A percentile compares a stretch with the other conserved stretches of the same genome.
These are phyloP conservation scores for Cheilinus undulatus DNA, from an alignment of 2,113 vertebrate species.

Conservation along the genomic window DNA sequence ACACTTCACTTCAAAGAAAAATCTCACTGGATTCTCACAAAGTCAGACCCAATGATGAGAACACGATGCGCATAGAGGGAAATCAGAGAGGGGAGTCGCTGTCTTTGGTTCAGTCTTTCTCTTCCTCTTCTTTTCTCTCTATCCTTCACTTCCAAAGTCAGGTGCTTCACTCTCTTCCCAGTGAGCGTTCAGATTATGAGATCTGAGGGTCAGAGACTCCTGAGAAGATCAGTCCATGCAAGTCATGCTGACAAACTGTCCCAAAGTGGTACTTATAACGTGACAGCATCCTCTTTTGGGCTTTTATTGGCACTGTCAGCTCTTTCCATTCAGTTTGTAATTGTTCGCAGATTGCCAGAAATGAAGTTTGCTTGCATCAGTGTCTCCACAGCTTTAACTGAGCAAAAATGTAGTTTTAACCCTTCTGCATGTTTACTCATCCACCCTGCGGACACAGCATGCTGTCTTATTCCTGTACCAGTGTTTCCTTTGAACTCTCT, in stretches of 20 bases:
- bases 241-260: background rate
- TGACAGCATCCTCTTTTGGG: background rate
- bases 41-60: conserved; percentile 71
- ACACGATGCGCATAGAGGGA: conserved; percentile 77
- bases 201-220: conserved; percentile 71
- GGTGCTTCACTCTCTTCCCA: conserved; percentile 56
- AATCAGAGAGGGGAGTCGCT: conserved; percentile 30
- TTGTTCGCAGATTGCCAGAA: conserved; percentile 38
- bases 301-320: conserved; percentile 14
- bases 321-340: conserved; percentile 22
- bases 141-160: conserved; percentile 39
- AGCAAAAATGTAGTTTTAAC: conserved; percentile 14
- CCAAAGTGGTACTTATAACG: background rate
- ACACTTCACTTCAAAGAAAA: conserved; percentile 18
- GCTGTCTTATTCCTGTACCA: conserved; percentile 51
- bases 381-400: conserved; percentile 38
- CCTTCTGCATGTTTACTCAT: conserved; percentile 51
- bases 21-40: conserved; percentile 1
- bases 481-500: conserved; percentile 50
- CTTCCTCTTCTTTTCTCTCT: conserved; percentile 1
- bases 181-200: conserved; percentile 81
- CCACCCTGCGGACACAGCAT: conserved; percentile 58
- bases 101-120: conserved; percentile 53
- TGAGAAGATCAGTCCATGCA: background rate
- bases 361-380: background rate